These are phyloP conservation scores for Aphelocoma californica DNA, from an alignment of 2,797 vertebrate species.

Conservation along the genomic window DNA sequence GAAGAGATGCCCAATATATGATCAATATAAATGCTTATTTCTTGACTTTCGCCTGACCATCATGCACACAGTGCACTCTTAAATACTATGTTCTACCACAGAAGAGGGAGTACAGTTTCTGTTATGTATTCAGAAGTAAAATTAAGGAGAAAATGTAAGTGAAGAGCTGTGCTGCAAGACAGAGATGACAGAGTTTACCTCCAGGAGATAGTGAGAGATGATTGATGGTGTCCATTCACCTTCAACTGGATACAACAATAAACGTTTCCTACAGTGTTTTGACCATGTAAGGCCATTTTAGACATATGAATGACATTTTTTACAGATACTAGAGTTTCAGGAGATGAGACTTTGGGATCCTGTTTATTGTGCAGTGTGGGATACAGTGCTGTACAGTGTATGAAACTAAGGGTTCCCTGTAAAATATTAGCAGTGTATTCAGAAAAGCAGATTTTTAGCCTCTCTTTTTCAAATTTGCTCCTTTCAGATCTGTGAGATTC, in stretches of 20 bases:
- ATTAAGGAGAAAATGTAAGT: background rate
- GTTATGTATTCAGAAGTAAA: background rate
- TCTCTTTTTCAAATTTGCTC: background rate
- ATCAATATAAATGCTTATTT: background rate
- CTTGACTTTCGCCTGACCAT: background rate
- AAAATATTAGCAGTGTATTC: background rate
- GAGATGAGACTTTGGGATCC: background rate
- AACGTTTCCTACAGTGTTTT: background rate
- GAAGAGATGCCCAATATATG: background rate
- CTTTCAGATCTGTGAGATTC: background rate
- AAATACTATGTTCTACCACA: background rate
- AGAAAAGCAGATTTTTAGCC: background rate
- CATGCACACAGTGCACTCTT: background rate
- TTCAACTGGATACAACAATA: background rate
- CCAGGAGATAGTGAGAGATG: background rate
- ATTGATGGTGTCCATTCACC: background rate
- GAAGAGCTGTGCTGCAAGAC: background rate
- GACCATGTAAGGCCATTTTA: background rate
- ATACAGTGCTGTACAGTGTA: background rate
- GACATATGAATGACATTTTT: background rate
- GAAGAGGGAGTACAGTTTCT: background rate
- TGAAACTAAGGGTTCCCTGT: background rate
- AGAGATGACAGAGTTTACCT: background rate
- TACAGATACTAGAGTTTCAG: background rate
- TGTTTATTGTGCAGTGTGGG: background rate